phyloP scores from a whole-genome alignment of 2,113 vertebrate genomes.

The Leptocoma aspasia region DNA sequence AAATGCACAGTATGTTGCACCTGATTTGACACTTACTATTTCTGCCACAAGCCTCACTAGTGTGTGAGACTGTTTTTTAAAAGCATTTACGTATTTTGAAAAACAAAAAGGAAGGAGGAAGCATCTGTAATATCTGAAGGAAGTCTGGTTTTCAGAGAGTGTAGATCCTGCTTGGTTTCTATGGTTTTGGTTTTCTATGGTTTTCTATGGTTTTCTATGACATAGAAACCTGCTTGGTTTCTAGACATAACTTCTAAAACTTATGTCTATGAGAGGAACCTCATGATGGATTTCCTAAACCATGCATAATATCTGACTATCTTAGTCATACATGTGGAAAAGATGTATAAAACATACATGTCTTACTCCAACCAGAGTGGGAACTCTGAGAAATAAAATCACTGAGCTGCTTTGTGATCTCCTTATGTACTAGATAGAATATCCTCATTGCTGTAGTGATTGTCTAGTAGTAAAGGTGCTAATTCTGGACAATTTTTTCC shows the following conservation, averaged over 20 bases:
- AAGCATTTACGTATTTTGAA: neutral
- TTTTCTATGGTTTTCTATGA: too few relatives aligned
- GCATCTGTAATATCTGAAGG: neutral
- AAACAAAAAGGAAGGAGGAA: neutral
- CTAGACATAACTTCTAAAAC: too few relatives aligned
- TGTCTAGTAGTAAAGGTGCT: neutral
- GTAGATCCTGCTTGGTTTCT: neutral
- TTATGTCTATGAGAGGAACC: neutral
- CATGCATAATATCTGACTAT: neutral
- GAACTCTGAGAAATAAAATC: neutral
- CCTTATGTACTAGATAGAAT: neutral
- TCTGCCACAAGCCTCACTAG: neutral
- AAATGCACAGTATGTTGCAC: neutral
- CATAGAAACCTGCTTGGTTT: neutral
- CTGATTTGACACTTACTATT: neutral
- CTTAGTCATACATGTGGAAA: neutral
- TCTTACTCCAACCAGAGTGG: neutral
- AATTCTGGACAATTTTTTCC: slow-evolving; percentile 39
- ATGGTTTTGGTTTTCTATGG: too few relatives aligned
- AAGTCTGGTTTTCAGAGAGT: neutral
- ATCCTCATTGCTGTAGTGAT: neutral
- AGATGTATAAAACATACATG: neutral
- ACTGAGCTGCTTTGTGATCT: neutral
- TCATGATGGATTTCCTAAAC: neutral
- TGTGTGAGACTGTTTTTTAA: neutral